A percentile compares a stretch with the other conserved stretches of the same genome.
phyloP scores from a whole-genome alignment of 2,797 vertebrate species.

The Ctenochaetus hawaiiensis region DNA sequence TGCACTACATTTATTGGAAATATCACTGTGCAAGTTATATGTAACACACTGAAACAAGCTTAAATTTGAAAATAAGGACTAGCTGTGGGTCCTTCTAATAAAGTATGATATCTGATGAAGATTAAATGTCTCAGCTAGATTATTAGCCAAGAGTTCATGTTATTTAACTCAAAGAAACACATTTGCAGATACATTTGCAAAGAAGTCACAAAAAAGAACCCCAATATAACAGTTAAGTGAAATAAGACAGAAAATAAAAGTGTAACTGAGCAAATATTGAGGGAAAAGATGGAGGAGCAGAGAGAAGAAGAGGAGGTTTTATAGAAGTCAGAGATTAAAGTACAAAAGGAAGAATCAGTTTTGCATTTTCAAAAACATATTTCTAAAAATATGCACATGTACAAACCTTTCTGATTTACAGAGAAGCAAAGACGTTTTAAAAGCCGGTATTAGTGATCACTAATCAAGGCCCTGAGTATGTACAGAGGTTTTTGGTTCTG shows the following conservation, averaged over 20 bases:
- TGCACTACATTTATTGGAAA: constrained; percentile 13
- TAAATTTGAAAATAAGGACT: neutral
- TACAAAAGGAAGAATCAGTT: too few relatives aligned
- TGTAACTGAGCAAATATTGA: too few relatives aligned
- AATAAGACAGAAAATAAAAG: too few relatives aligned
- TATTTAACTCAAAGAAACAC: too few relatives aligned
- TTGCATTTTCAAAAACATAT: neutral
- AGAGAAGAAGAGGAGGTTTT: too few relatives aligned
- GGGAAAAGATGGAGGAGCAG: too few relatives aligned
- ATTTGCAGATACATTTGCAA: too few relatives aligned
- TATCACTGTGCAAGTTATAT: neutral
- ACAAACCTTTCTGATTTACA: constrained; percentile 35
- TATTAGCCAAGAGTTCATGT: too few relatives aligned
- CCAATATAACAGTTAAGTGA: too few relatives aligned
- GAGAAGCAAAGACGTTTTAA: neutral
- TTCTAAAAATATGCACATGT: constrained; percentile 9
- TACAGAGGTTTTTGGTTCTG: constrained; percentile 28
- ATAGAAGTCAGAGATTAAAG: too few relatives aligned
- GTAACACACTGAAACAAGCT: neutral
- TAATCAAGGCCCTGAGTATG: constrained; percentile 29
- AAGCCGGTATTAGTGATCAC: constrained; percentile 5
- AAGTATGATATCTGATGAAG: neutral
- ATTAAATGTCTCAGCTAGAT: constrained; percentile 6
- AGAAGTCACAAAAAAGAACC: too few relatives aligned
- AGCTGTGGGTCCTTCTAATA: neutral